Evolutionary conservation across 2,113 vertebrate species (phyloP).

Genomic region (Halcyon malimbica): DNA sequence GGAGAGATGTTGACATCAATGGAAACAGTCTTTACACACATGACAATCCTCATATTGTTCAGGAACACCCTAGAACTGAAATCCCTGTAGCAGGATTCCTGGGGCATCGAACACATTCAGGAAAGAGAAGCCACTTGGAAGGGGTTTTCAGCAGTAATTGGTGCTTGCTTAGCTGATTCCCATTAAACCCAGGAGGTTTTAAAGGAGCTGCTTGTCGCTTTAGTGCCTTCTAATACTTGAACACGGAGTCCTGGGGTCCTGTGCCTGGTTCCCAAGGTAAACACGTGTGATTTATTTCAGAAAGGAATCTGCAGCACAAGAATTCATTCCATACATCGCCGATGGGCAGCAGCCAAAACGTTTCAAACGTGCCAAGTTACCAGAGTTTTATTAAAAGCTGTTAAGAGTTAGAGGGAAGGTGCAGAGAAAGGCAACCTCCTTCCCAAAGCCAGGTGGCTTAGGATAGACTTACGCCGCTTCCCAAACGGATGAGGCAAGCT

Average conservation of each 20-base stretch:
- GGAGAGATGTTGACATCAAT: not conserved
- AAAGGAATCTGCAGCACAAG: constrained; percentile 30
- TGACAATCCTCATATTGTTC: not conserved
- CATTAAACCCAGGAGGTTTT: not conserved
- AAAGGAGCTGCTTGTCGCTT: not conserved
- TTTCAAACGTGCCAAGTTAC: constrained; percentile 36
- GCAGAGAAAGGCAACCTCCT: constrained; percentile 44
- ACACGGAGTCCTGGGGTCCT: not conserved
- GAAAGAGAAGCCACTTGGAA: not conserved
- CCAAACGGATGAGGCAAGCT: constrained; percentile 49
- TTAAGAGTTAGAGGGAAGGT: constrained; percentile 32
- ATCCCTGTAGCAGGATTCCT: not conserved
- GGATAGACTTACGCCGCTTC: not conserved
- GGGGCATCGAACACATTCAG: not conserved
- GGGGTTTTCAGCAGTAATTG: not conserved
- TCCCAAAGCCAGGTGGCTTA: constrained; percentile 63
- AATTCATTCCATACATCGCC: constrained; percentile 27
- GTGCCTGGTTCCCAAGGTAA: constrained; percentile 47
- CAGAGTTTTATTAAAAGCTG: constrained; percentile 46
- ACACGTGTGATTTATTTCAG: constrained; percentile 32
- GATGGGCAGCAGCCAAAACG: constrained; percentile 45
- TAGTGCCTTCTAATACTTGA: not conserved
- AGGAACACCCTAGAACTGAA: not conserved
- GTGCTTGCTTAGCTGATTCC: not conserved
- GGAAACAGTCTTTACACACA: not conserved